These are phyloP conservation scores for Drosophila simulans DNA, from an alignment of 1,140 invertebrate genomes.

Conservation along the genomic window DNA sequence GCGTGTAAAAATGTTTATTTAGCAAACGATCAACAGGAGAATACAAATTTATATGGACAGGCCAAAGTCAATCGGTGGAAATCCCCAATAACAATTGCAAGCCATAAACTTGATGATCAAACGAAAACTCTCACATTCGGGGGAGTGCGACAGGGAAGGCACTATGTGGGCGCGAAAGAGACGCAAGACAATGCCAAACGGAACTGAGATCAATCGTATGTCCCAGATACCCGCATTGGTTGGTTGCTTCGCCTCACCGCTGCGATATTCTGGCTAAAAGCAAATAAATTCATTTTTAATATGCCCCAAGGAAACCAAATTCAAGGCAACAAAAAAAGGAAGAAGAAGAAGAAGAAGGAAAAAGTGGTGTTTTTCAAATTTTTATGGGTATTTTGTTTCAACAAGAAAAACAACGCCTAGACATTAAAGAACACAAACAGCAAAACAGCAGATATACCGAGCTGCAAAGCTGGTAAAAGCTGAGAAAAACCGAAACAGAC, in stretches of 20 bases:
- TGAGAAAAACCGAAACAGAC: slow-evolving; percentile 47
- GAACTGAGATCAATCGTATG: slow-evolving; percentile 77
- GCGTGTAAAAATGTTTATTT: slow-evolving; percentile 75
- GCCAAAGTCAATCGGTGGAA: slow-evolving; percentile 77
- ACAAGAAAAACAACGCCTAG: slow-evolving; percentile 61
- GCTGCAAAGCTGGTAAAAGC: neutral
- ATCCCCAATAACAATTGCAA: slow-evolving; percentile 64
- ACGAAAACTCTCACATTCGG: slow-evolving; percentile 76
- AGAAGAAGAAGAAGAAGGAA: neutral
- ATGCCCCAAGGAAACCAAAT: slow-evolving; percentile 43
- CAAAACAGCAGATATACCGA: slow-evolving; percentile 43
- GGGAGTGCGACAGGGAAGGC: slow-evolving; percentile 17
- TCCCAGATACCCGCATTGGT: slow-evolving; percentile 41
- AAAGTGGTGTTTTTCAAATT: slow-evolving; percentile 38
- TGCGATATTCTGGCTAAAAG: slow-evolving; percentile 46
- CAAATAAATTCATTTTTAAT: slow-evolving; percentile 81
- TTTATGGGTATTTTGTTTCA: slow-evolving; percentile 80
- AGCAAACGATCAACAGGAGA: slow-evolving; percentile 78
- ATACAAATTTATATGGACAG: slow-evolving; percentile 78
- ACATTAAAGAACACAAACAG: slow-evolving; percentile 67
- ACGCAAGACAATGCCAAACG: slow-evolving; percentile 44
- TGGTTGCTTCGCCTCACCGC: slow-evolving; percentile 11
- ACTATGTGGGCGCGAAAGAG: neutral
- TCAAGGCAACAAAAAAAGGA: slow-evolving; percentile 25
- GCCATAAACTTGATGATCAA: slow-evolving; percentile 82